These are phyloP conservation scores for Drosophila nasuta DNA, from an alignment of 1,140 invertebrate species.

Conservation along the genomic window DNA sequence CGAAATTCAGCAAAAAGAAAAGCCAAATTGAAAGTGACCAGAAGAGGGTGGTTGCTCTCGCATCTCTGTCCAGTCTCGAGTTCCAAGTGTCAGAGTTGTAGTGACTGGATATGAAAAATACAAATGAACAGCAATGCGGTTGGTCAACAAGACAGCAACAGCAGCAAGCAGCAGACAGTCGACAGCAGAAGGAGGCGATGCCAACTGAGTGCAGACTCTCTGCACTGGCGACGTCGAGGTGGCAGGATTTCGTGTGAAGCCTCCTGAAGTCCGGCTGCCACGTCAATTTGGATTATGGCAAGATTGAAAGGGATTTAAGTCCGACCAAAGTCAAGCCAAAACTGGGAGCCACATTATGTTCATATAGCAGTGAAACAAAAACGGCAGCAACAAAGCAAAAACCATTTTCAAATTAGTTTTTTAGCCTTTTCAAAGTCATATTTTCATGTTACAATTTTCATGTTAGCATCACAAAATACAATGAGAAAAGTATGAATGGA, in stretches of 20 bases:
- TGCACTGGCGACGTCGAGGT: not conserved
- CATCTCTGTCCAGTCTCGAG: not conserved
- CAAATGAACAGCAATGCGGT: slow-evolving; percentile 76
- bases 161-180: not conserved
- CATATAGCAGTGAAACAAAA: slow-evolving; percentile 2
- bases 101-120: slow-evolving; percentile 73
- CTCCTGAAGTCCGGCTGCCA: slow-evolving; percentile 55
- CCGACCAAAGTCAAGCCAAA: slow-evolving; percentile 17
- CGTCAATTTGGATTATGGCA: slow-evolving; percentile 77
- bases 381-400: slow-evolving; percentile 46
- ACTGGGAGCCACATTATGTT: slow-evolving; percentile 32
- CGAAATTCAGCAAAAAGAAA: slow-evolving; percentile 70
- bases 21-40: slow-evolving; percentile 77
- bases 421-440: slow-evolving; percentile 47
- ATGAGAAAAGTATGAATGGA: slow-evolving; percentile 7
- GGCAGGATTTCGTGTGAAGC: slow-evolving; percentile 57
- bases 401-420: slow-evolving; percentile 80
- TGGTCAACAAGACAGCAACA: slow-evolving; percentile 62
- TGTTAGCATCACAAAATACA: slow-evolving; percentile 47
- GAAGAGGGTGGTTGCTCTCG: slow-evolving; percentile 26
- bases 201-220: not conserved
- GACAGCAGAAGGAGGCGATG: not conserved
- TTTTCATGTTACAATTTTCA: slow-evolving; percentile 55
- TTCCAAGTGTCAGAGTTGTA: slow-evolving; percentile 41
- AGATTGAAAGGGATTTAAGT: slow-evolving; percentile 75